Percentiles rank a stretch among this genome's conserved stretches.
Conservation (phyloP, 2,113 vertebrate genomes). For the Pseudorhombus dupliciocellatus region DNA sequence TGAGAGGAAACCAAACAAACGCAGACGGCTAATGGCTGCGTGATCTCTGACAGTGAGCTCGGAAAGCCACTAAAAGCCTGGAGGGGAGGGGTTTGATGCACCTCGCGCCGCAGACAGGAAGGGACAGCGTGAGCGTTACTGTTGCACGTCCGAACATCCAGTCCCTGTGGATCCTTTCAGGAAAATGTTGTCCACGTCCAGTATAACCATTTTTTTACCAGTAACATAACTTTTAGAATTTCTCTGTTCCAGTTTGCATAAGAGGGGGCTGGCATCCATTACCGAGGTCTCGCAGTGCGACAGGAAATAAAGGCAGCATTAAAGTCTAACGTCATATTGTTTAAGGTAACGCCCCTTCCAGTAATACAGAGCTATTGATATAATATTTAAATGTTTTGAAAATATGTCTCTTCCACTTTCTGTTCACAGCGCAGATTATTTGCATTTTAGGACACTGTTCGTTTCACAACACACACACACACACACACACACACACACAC, state of each 20-base stretch:
- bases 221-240: too few species aligned
- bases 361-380: background rate
- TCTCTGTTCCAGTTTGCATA: too few species aligned
- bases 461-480: background rate
- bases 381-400: background rate
- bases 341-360: background rate
- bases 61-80: slow-evolving; percentile 55
- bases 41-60: slow-evolving; percentile 68
- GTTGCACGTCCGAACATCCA: background rate
- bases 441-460: background rate
- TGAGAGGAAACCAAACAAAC: slow-evolving; percentile 74
- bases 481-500: background rate
- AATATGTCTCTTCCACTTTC: background rate
- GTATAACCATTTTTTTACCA: too few species aligned
- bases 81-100: slow-evolving; percentile 30
- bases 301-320: background rate
- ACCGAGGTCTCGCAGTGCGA: too few species aligned
- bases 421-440: background rate
- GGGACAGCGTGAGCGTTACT: background rate
- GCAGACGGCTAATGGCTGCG: slow-evolving; percentile 68
- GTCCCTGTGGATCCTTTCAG: too few species aligned
- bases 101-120: background rate
- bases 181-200: too few species aligned
- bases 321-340: background rate
- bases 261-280: too few species aligned